Conservation (phyloP, 1,140 invertebrate genomes). For the Ditylenchus dipsaci region DNA sequence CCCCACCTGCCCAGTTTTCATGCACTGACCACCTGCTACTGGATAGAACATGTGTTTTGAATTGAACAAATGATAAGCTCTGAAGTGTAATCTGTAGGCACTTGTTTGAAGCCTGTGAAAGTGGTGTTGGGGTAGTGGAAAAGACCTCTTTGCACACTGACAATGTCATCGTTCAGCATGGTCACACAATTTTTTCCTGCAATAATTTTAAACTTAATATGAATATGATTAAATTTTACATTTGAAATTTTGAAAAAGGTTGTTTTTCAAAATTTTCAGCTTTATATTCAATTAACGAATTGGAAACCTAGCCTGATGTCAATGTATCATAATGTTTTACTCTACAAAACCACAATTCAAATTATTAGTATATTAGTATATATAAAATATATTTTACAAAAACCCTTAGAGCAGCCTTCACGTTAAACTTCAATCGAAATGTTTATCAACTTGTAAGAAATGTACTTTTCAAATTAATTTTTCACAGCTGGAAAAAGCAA, state of each 20-base stretch:
- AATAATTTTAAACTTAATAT: constrained; percentile 3
- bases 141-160: constrained; percentile 32
- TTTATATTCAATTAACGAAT: too few relatives aligned
- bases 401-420: too few relatives aligned
- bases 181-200: constrained; percentile 35
- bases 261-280: neutral
- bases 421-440: too few relatives aligned
- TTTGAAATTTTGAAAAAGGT: constrained; percentile 6
- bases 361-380: too few relatives aligned
- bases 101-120: constrained; percentile 35
- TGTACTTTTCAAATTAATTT: too few relatives aligned
- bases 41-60: constrained; percentile 15
- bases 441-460: too few relatives aligned
- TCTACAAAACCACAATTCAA: too few relatives aligned
- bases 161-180: constrained; percentile 50
- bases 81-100: constrained; percentile 48
- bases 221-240: too few relatives aligned
- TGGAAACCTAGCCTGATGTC: too few relatives aligned
- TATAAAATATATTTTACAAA: too few relatives aligned
- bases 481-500: too few relatives aligned
- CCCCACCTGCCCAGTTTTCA: constrained; percentile 25
- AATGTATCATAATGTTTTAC: too few relatives aligned
- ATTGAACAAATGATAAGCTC: constrained; percentile 31
- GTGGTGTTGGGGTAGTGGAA: constrained; percentile 42
- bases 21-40: constrained; percentile 15